Evolutionary conservation across 2,888 invertebrate genomes (phyloP).

Genomic region (Copidosoma aretas): DNA sequence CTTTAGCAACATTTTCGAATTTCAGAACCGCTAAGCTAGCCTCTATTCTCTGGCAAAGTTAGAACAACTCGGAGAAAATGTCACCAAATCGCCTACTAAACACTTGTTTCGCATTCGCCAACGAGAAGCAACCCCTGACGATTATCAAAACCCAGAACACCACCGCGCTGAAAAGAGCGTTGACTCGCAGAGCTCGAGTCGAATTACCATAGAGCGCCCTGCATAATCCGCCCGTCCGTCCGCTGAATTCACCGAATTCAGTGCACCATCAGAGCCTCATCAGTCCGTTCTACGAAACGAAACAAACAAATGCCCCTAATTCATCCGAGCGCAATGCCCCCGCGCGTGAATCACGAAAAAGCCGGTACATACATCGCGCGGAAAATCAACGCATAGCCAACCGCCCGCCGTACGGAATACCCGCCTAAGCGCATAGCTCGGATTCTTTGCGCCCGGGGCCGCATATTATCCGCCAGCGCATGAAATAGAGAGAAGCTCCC

Average conservation of each 20-base stretch:
- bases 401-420: too few species aligned
- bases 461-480: background rate
- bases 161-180: background rate
- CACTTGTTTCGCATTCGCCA: too few species aligned
- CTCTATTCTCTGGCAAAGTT: too few species aligned
- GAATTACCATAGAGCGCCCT: background rate
- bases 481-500: too few species aligned
- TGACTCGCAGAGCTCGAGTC: background rate
- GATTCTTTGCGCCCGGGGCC: background rate
- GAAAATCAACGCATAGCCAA: background rate
- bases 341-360: background rate
- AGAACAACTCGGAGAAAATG: too few species aligned
- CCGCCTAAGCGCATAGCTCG: background rate
- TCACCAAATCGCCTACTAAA: too few species aligned
- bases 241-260: slow-evolving; percentile 4
- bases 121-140: too few species aligned
- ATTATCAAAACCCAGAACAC: too few species aligned
- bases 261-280: background rate
- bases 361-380: background rate
- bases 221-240: slow-evolving; percentile 2
- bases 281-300: too few species aligned
- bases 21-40: too few species aligned
- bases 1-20: too few species aligned
- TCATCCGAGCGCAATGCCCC: background rate
- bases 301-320: background rate